Base-by-base conservation (phyloP, 1,140 invertebrate genomes). In the Mycetomoellerius zeteki region DNA sequence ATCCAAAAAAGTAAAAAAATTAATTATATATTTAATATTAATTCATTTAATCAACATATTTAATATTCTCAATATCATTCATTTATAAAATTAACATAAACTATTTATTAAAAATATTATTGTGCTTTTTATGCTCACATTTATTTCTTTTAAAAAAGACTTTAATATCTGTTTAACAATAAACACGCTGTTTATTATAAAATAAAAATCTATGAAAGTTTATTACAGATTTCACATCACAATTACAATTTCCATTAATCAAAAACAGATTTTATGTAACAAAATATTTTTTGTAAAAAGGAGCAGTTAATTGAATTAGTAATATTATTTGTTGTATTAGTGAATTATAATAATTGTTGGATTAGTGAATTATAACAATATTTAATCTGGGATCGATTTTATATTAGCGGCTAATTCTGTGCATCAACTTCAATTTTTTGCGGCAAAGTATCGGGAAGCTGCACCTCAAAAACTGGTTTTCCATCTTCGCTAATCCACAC, bases 401-500 rank as follows among this genome's bases (percentile, higher is more conserved):
- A 16, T 30, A 50, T 81, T 33, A n/a, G 3, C 2, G 0, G 27
- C 6, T 65, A 56, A n/a, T 78, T 19, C 3, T 67, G 12, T 10
- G n/a, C 0, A 2, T 52, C 10, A 0, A 24, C 0, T 16, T 88
- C 82, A 6, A 60, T 73, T 0, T 93, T 94, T 2, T 85, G 87
- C 0, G 93, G 93, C 10, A 94, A 52, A 21, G 86, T 87, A 33
- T 95, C 94, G 1, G 95, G 94, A 85, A 96, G 92, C 52, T 91
- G 89, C 43, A 96, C 93, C 87, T 96, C 96, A 78, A 96, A 96
- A n/a, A 96, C 93, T 1, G 95, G 95, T 75, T 96, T 89, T 8
- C 93, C 94, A 67, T 95, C 94, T 88, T 96, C 96, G 54, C 92
- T 93, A 30, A 96, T 95, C 96, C 96, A 96, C 2, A 96, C 92